phyloP scores from a whole-genome alignment of 92 coral and sea anemone species.

The Umimayanthus kanabou region DNA sequence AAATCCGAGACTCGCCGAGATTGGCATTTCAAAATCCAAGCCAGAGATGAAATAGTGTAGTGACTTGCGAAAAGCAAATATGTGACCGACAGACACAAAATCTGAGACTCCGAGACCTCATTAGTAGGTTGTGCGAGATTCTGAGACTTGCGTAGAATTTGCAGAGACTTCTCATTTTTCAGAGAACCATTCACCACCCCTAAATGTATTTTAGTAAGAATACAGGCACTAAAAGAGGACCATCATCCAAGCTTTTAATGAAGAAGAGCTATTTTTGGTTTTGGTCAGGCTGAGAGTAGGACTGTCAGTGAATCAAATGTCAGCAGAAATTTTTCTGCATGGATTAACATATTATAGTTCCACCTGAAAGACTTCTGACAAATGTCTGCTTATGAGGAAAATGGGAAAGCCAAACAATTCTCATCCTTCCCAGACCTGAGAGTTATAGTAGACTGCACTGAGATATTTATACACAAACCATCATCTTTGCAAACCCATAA shows the following conservation, averaged over 20 bases:
- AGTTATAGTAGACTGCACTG: slow-evolving; percentile 64
- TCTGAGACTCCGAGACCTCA: no score
- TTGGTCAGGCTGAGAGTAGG: background rate
- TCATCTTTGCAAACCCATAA: slow-evolving; percentile 59
- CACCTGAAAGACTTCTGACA: slow-evolving; percentile 54
- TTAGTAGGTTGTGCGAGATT: no score
- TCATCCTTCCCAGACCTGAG: slow-evolving; percentile 48
- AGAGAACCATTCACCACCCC: no score
- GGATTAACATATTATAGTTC: slow-evolving; percentile 51
- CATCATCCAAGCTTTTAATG: background rate
- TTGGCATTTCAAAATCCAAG: no score
- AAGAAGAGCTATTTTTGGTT: background rate
- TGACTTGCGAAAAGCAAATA: no score
- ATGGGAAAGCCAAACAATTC: slow-evolving; percentile 56
- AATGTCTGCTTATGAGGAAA: slow-evolving; percentile 51
- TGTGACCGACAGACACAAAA: no score
- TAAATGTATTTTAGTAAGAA: no score
- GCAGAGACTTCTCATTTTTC: no score
- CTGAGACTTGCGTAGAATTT: no score
- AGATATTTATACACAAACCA: slow-evolving; percentile 61
- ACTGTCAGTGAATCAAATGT: slow-evolving; percentile 35
- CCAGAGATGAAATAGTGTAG: no score
- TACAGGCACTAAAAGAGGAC: no score
- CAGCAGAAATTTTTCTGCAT: slow-evolving; percentile 50
- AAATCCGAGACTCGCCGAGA: no score